Conservation (phyloP, 2,797 vertebrate species). For the Pachyuromys duprasi region DNA sequence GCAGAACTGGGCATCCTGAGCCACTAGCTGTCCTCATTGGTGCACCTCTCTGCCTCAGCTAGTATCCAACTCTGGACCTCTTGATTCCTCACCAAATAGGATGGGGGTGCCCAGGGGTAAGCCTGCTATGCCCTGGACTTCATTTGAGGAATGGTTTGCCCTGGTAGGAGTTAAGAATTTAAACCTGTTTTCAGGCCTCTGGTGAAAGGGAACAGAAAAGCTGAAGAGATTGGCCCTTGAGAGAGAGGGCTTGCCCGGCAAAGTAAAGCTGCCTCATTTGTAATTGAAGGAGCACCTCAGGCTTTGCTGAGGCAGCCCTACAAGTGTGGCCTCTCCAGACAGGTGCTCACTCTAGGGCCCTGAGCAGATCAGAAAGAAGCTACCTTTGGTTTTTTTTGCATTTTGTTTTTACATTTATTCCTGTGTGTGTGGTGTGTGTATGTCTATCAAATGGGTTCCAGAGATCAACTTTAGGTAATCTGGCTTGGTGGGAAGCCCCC, state of each 20-base stretch:
- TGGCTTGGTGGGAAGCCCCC: neutral
- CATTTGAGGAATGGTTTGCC: neutral
- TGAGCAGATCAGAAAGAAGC: neutral
- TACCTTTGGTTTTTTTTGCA: neutral
- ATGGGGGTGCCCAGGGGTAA: neutral
- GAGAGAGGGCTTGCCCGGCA: neutral
- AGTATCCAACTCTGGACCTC: neutral
- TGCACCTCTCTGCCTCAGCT: neutral
- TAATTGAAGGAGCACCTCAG: neutral
- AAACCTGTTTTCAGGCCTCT: slow-evolving; percentile 8
- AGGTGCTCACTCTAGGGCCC: neutral
- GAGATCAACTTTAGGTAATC: neutral
- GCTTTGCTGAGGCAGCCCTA: neutral
- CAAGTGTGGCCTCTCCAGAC: neutral
- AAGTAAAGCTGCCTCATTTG: neutral
- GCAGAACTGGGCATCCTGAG: neutral
- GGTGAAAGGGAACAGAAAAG: slow-evolving; percentile 10
- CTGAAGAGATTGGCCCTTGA: neutral
- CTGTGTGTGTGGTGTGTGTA: neutral
- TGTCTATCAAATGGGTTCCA: neutral
- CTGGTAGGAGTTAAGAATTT: neutral
- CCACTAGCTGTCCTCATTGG: neutral
- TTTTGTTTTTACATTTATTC: neutral
- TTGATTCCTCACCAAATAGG: neutral
- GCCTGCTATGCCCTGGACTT: no score